These are phyloP conservation scores for Meloidogyne exigua DNA, from an alignment of 1,140 invertebrate species.

Conservation along the genomic window DNA sequence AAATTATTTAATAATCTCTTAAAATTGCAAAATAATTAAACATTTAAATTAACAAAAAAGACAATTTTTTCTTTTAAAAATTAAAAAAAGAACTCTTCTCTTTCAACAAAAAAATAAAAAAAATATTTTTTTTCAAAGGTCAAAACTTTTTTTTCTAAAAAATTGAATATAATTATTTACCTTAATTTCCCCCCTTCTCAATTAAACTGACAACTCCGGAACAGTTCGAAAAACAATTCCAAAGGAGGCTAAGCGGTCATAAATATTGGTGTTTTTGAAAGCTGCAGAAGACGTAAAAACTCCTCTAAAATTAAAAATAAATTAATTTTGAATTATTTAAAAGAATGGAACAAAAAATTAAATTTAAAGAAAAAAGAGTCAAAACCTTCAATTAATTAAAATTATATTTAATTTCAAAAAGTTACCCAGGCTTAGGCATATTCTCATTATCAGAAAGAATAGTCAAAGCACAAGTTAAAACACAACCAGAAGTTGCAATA, in stretches of 20 bases:
- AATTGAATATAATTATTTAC: too few species aligned
- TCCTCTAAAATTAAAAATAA: constrained; percentile 45
- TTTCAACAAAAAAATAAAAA: neutral
- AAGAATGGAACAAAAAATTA: neutral
- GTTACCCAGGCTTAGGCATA: constrained; percentile 72
- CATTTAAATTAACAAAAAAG: too few species aligned
- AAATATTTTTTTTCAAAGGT: too few species aligned
- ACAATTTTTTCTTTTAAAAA: too few species aligned
- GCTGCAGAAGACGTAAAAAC: constrained; percentile 60
- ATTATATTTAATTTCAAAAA: too few species aligned
- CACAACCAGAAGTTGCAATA: constrained; percentile 74
- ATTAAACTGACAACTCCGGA: constrained; percentile 21
- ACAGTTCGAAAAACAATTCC: constrained; percentile 58
- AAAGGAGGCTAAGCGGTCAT: constrained; percentile 56
- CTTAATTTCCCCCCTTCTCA: neutral
- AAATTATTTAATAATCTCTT: too few species aligned
- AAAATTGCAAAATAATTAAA: too few species aligned
- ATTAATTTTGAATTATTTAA: neutral
- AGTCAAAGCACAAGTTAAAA: constrained; percentile 74
- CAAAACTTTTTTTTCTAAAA: too few species aligned
- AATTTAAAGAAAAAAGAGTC: too few species aligned
- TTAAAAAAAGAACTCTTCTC: too few species aligned
- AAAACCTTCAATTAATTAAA: too few species aligned
- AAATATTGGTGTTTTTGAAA: constrained; percentile 59
- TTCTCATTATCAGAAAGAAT: constrained; percentile 76